phyloP scores from a whole-genome alignment of 2,113 vertebrate genomes.

The Istiophorus platypterus region DNA sequence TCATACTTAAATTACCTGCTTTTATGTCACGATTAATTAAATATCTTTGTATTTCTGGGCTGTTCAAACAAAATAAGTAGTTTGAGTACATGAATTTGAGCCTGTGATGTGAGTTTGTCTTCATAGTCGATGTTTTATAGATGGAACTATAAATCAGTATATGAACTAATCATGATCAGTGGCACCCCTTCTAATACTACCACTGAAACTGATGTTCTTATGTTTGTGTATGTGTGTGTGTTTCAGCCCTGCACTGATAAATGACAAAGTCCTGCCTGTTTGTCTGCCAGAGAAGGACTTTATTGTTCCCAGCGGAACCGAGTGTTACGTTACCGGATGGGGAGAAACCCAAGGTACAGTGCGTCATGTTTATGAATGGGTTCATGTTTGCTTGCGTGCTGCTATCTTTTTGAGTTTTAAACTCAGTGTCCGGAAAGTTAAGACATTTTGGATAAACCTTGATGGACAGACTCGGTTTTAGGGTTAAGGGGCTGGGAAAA shows the following conservation, averaged over 20 bases:
- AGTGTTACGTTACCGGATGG: conserved; percentile 96
- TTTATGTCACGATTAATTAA: too few relatives aligned
- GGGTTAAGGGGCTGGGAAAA: too few relatives aligned
- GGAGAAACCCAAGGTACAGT: conserved; percentile 91
- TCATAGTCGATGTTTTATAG: background rate
- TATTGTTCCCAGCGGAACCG: conserved; percentile 87
- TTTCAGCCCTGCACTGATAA: conserved; percentile 89
- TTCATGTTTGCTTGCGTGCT: background rate
- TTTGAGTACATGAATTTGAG: background rate
- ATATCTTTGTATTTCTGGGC: too few relatives aligned
- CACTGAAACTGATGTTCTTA: background rate
- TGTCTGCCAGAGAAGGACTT: conserved; percentile 89
- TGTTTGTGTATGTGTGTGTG: conserved; percentile 17
- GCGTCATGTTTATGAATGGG: background rate
- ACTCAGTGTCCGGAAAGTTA: background rate
- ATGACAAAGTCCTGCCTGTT: conserved; percentile 87
- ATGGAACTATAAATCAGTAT: background rate
- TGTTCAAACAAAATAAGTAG: too few relatives aligned
- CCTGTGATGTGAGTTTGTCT: background rate
- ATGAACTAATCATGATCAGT: background rate
- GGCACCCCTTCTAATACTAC: background rate
- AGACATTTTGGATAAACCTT: background rate
- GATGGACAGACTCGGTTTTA: too few relatives aligned
- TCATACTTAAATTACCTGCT: too few relatives aligned
- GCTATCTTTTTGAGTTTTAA: background rate